Evolutionary conservation across 2,888 invertebrate genomes (phyloP).

Genomic region (Sphaerophoria taeniata): DNA sequence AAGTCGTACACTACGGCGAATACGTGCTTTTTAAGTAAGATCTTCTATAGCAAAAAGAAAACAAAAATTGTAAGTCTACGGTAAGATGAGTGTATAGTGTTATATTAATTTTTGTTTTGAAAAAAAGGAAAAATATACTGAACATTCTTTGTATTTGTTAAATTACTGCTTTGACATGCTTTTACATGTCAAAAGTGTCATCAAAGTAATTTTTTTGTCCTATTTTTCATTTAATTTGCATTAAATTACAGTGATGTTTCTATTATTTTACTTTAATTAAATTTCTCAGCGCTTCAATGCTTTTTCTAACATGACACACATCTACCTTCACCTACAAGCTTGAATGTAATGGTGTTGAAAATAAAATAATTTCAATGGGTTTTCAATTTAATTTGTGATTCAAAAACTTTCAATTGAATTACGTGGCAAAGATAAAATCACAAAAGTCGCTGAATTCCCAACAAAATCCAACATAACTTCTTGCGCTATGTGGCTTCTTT

Average conservation of each 20-base stretch:
- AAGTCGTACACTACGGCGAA: too few species aligned
- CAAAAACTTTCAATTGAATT: slow-evolving; percentile 73
- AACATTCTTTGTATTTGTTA: too few species aligned
- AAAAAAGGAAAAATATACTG: too few species aligned
- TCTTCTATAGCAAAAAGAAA: too few species aligned
- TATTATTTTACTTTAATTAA: background rate
- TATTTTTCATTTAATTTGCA: too few species aligned
- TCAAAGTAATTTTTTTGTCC: too few species aligned
- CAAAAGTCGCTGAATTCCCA: slow-evolving; percentile 59
- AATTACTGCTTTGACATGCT: too few species aligned
- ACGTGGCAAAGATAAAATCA: slow-evolving; percentile 73
- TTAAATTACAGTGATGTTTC: background rate
- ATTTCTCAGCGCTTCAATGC: background rate
- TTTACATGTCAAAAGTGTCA: too few species aligned
- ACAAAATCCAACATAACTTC: slow-evolving; percentile 29
- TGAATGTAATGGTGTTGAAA: slow-evolving; percentile 49
- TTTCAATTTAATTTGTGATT: slow-evolving; percentile 72
- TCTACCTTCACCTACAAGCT: background rate
- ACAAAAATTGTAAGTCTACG: too few species aligned
- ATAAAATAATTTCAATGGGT: slow-evolving; percentile 68
- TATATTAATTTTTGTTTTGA: too few species aligned
- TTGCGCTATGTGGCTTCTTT: background rate
- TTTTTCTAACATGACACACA: background rate
- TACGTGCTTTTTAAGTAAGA: too few species aligned
- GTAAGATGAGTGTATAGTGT: too few species aligned